Evolutionary conservation across 1,140 invertebrate genomes (phyloP).

Genomic region (Magallana gigas): DNA sequence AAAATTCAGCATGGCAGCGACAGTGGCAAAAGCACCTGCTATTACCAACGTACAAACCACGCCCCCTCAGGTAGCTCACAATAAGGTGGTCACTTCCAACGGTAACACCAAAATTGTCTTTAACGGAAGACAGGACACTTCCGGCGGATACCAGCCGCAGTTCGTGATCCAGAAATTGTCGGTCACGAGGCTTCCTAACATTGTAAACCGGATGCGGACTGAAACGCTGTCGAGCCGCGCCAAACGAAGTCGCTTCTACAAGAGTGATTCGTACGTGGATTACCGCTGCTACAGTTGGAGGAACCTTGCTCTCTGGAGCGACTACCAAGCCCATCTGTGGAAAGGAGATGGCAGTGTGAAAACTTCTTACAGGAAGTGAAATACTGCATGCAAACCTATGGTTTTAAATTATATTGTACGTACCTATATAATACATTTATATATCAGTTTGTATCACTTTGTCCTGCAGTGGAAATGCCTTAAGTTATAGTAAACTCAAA

Average conservation of each 20-base stretch:
- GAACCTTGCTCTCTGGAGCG: constrained; percentile 41
- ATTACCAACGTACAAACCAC: neutral
- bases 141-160: constrained; percentile 5
- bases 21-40: constrained; percentile 14
- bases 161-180: constrained; percentile 43
- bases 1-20: constrained; percentile 40
- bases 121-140: constrained; percentile 13
- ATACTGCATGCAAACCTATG: too few relatives aligned
- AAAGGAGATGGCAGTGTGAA: constrained; percentile 40
- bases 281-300: constrained; percentile 44
- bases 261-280: constrained; percentile 49
- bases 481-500: too few relatives aligned
- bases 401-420: neutral
- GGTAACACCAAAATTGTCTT: neutral
- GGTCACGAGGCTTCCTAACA: constrained; percentile 41
- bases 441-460: too few relatives aligned
- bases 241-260: constrained; percentile 37
- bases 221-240: constrained; percentile 46
- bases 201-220: constrained; percentile 38
- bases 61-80: constrained; percentile 1
- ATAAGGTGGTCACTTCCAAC: neutral
- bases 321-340: constrained; percentile 50
- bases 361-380: constrained; percentile 43
- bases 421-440: neutral
- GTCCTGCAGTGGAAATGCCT: too few relatives aligned